phyloP scores from a whole-genome alignment of 2,888 invertebrate species.

The Pantelozetes paolii region DNA sequence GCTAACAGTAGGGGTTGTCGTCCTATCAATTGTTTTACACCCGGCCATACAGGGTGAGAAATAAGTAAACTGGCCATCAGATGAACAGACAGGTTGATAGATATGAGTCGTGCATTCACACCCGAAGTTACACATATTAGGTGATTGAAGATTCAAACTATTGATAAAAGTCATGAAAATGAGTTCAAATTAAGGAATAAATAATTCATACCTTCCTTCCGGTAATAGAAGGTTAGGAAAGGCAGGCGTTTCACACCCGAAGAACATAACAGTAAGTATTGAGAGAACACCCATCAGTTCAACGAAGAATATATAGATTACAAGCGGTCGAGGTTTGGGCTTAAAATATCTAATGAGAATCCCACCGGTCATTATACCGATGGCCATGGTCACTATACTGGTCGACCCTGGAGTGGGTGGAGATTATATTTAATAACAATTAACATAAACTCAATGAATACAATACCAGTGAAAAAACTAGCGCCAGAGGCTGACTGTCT shows the following conservation, averaged over 20 bases:
- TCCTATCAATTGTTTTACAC: conserved; percentile 51
- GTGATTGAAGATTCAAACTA: conserved; percentile 19
- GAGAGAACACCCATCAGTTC: conserved; percentile 46
- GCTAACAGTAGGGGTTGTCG: conserved; percentile 27
- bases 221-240: background rate
- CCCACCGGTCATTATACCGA: conserved; percentile 47
- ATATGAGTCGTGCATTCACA: conserved; percentile 46
- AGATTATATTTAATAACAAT: background rate
- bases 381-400: conserved; percentile 46
- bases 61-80: conserved; percentile 56
- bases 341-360: conserved; percentile 50
- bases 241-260: conserved; percentile 48
- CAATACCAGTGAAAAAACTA: conserved; percentile 45
- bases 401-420: conserved; percentile 42
- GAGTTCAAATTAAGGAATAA: background rate
- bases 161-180: background rate
- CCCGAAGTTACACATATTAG: conserved; percentile 43
- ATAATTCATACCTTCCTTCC: background rate
- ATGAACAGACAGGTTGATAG: conserved; percentile 47
- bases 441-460: background rate
- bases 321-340: conserved; percentile 50
- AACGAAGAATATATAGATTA: conserved; percentile 51
- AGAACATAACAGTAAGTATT: conserved; percentile 46
- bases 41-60: conserved; percentile 72
- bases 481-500: conserved; percentile 48